Evolutionary conservation across 1,140 invertebrate species (phyloP).

Genomic region (Papilio aristodemus): DNA sequence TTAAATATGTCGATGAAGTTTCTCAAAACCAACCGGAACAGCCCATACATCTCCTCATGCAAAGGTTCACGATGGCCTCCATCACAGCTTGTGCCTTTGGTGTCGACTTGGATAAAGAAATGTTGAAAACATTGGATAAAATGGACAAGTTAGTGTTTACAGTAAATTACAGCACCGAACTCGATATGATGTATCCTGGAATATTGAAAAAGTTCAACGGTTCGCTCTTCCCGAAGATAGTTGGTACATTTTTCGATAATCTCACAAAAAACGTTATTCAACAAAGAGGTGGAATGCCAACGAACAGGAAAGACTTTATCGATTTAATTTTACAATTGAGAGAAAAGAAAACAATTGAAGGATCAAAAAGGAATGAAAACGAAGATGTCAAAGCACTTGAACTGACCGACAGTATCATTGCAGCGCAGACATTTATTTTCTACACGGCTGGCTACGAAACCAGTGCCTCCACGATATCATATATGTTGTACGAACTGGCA

Average conservation of each 20-base stretch:
- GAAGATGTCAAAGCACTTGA: conserved; percentile 36
- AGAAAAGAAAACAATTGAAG: conserved; percentile 45
- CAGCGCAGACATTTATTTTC: too few relatives aligned
- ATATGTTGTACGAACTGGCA: conserved; percentile 60
- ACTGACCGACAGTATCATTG: too few relatives aligned
- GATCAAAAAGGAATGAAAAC: conserved; percentile 32
- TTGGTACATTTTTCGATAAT: conserved; percentile 45
- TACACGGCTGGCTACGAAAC: conserved; percentile 60
- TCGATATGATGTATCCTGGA: conserved; percentile 54
- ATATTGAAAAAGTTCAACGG: conserved; percentile 46
- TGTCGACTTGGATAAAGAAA: conserved; percentile 74
- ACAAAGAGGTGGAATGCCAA: too few relatives aligned
- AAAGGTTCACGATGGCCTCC: conserved; percentile 68
- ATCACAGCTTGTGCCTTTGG: conserved; percentile 83
- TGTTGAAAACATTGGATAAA: conserved; percentile 37
- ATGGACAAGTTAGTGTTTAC: conserved; percentile 43
- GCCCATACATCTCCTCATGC: conserved; percentile 66
- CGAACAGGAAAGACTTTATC: conserved; percentile 51
- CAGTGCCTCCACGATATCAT: conserved; percentile 42
- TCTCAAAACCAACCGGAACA: conserved; percentile 44
- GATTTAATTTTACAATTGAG: conserved; percentile 55
- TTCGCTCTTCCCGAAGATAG: conserved; percentile 43
- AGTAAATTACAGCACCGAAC: conserved; percentile 37
- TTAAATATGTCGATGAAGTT: conserved; percentile 43
- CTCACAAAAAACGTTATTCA: conserved; percentile 39